Percentiles rank a stretch among this genome's conserved stretches.
Evolutionary conservation across 2,888 invertebrate species (phyloP).

Genomic region (Conus canariensis): DNA sequence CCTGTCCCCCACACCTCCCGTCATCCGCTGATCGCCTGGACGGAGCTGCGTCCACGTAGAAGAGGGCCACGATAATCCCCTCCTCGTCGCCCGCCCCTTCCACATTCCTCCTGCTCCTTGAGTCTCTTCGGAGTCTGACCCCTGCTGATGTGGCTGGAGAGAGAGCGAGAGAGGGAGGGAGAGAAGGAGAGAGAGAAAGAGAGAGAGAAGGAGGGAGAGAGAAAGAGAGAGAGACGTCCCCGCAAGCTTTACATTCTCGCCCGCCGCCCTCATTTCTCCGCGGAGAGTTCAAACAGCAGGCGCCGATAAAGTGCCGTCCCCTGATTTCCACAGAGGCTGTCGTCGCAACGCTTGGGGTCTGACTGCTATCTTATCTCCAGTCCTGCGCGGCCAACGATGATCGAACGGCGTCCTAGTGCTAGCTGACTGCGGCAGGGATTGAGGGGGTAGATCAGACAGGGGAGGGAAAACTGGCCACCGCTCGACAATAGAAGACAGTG

Average conservation of each 20-base stretch:
- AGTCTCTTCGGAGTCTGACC: background rate
- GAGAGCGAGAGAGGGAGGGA: too few relatives aligned
- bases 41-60: background rate
- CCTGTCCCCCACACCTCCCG: background rate
- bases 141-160: background rate
- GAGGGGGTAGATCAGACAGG: background rate
- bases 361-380: background rate
- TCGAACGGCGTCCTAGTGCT: background rate
- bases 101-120: background rate
- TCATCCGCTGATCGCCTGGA: background rate
- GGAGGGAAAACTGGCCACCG: background rate
- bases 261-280: background rate
- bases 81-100: background rate
- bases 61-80: background rate
- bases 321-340: background rate
- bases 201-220: too few relatives aligned
- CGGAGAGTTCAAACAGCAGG: background rate
- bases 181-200: too few relatives aligned
- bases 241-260: background rate
- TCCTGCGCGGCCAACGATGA: background rate
- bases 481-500: too few relatives aligned
- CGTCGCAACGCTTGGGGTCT: background rate
- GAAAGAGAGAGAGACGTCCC: background rate
- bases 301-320: background rate
- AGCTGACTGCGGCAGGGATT: background rate